A percentile compares a stretch with the other conserved stretches of the same genome.
Conservation (phyloP, 2,113 vertebrate genomes). For the Sturnira hondurensis region DNA sequence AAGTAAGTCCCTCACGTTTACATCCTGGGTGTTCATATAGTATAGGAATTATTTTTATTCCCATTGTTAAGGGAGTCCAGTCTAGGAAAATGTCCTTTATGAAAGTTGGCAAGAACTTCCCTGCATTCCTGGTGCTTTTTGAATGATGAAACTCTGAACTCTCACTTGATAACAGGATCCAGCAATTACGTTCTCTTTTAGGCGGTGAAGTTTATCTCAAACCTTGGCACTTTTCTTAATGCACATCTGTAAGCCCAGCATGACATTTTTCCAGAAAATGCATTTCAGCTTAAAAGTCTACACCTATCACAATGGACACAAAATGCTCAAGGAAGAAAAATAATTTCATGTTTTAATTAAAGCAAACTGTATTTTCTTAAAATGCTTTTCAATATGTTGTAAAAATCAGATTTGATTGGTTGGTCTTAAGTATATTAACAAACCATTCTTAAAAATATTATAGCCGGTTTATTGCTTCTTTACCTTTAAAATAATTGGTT, state of each 20-base stretch:
- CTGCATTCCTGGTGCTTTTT: neutral
- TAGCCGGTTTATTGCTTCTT: neutral
- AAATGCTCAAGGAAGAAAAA: neutral
- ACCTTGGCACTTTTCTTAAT: neutral
- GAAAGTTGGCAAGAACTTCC: neutral
- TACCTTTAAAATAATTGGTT: neutral
- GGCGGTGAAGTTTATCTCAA: neutral
- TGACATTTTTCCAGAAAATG: neutral
- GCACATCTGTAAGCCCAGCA: neutral
- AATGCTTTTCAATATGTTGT: neutral
- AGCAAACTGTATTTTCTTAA: neutral
- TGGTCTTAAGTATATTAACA: neutral
- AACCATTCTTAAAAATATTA: neutral
- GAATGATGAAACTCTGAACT: accelerated
- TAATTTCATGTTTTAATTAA: neutral
- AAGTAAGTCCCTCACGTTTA: conserved; percentile 85
- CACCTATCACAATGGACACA: neutral
- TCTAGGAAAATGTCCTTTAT: neutral
- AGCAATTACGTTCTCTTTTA: neutral
- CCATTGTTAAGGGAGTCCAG: neutral
- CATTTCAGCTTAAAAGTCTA: neutral
- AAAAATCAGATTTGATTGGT: neutral
- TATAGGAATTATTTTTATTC: neutral
- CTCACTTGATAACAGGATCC: neutral
- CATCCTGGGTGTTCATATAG: neutral